phyloP scores from a whole-genome alignment of 2,888 invertebrate genomes.

The Agriopis marginaria region DNA sequence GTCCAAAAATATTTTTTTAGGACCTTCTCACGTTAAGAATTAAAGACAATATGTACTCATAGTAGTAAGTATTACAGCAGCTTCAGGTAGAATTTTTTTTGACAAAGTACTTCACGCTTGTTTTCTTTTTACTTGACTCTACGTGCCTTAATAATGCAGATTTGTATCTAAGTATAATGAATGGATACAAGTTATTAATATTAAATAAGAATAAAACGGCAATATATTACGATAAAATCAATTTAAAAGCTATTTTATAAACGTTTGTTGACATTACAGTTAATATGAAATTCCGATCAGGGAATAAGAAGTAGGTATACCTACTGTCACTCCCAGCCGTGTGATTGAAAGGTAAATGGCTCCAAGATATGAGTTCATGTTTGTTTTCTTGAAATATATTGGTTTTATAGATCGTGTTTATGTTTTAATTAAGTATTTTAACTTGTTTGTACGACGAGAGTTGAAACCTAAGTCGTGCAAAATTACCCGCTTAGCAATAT shows the following conservation, averaged over 20 bases:
- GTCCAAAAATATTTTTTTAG: background rate
- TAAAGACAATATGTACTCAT: background rate
- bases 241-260: slow-evolving; percentile 21
- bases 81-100: background rate
- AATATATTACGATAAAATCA: slow-evolving; percentile 29
- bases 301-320: slow-evolving; percentile 12
- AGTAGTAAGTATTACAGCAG: background rate
- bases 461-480: background rate
- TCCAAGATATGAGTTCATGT: background rate
- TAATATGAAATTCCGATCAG: slow-evolving; percentile 29
- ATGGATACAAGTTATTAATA: slow-evolving; percentile 18
- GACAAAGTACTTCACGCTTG: slow-evolving; percentile 14
- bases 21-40: slow-evolving; percentile 1
- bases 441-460: background rate
- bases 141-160: slow-evolving; percentile 29
- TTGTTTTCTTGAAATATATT: slow-evolving; percentile 1
- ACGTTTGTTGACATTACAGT: slow-evolving; percentile 33
- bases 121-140: background rate
- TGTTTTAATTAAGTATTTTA: background rate
- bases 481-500: background rate
- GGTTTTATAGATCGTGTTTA: slow-evolving; percentile 3
- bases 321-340: slow-evolving; percentile 12
- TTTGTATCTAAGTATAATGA: slow-evolving; percentile 30
- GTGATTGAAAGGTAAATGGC: slow-evolving; percentile 28
- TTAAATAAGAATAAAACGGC: slow-evolving; percentile 12